phyloP scores from a whole-genome alignment of 35 echinoderm and acorn worm species.

The Heliocidaris tuberculata region DNA sequence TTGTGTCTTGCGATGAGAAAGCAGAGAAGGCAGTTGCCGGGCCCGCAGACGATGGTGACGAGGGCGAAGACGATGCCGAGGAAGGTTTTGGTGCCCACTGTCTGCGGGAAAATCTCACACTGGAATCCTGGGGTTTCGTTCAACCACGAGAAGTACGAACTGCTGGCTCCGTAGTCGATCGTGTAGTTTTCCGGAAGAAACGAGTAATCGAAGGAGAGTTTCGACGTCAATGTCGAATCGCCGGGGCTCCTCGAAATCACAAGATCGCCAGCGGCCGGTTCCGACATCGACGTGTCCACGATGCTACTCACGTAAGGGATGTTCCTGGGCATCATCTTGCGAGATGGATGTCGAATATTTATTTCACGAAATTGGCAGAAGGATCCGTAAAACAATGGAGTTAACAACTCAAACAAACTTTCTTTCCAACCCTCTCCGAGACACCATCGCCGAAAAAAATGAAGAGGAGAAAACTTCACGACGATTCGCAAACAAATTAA shows the following conservation, averaged over 20 bases:
- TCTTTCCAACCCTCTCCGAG: neutral
- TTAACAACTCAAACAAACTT: neutral
- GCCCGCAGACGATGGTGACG: slow-evolving; percentile 78
- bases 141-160: slow-evolving; percentile 13
- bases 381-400: neutral
- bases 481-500: neutral
- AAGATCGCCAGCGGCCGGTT: neutral
- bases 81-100: slow-evolving; percentile 52
- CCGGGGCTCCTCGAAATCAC: neutral
- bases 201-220: neutral
- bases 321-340: slow-evolving; percentile 19
- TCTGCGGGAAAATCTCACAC: slow-evolving; percentile 53
- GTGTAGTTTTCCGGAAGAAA: neutral
- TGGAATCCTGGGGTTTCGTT: neutral
- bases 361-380: neutral
- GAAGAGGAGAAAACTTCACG: neutral
- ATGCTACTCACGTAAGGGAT: slow-evolving; percentile 20
- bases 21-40: slow-evolving; percentile 82
- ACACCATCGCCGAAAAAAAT: neutral
- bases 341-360: neutral
- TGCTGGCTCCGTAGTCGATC: slow-evolving; percentile 26
- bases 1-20: slow-evolving; percentile 71
- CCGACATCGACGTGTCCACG: slow-evolving; percentile 17
- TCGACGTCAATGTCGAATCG: neutral
- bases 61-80: slow-evolving; percentile 61